A percentile compares a stretch with the other conserved stretches of the same genome.
Evolutionary conservation across 2,888 invertebrate species (phyloP).

Genomic region (Lagria hirta): DNA sequence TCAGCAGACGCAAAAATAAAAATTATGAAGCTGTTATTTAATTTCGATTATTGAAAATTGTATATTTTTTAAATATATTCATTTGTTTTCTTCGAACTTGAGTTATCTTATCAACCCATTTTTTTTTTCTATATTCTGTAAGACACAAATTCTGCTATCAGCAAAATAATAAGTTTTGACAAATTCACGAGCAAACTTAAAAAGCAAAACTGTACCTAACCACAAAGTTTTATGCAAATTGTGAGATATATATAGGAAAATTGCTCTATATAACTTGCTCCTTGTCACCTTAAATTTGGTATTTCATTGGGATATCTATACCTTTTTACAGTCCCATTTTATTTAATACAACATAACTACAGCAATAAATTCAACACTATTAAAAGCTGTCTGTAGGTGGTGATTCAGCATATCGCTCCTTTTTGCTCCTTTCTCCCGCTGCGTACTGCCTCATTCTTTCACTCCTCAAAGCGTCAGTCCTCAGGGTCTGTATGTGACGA

Average conservation of each 20-base stretch:
- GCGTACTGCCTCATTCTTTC: conserved; percentile 65
- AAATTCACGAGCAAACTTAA: too few relatives aligned
- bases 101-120: too few relatives aligned
- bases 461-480: conserved; percentile 63
- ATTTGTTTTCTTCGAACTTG: too few relatives aligned
- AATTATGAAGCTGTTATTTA: too few relatives aligned
- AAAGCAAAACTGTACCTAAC: too few relatives aligned
- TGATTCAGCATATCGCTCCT: conserved; percentile 57
- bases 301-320: background rate
- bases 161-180: too few relatives aligned
- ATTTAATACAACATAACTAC: conserved; percentile 17
- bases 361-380: conserved; percentile 23
- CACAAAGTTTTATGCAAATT: background rate
- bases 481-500: conserved; percentile 60
- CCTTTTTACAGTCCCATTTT: background rate
- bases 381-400: conserved; percentile 64
- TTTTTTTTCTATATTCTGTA: too few relatives aligned
- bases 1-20: too few relatives aligned
- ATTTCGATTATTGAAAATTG: too few relatives aligned
- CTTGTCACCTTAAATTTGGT: too few relatives aligned
- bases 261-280: background rate
- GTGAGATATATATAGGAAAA: background rate
- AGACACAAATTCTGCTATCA: too few relatives aligned
- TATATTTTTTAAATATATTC: too few relatives aligned
- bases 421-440: conserved; percentile 59